phyloP scores from a whole-genome alignment of 2,888 invertebrate genomes.

The Stenolophus ochropezus region DNA sequence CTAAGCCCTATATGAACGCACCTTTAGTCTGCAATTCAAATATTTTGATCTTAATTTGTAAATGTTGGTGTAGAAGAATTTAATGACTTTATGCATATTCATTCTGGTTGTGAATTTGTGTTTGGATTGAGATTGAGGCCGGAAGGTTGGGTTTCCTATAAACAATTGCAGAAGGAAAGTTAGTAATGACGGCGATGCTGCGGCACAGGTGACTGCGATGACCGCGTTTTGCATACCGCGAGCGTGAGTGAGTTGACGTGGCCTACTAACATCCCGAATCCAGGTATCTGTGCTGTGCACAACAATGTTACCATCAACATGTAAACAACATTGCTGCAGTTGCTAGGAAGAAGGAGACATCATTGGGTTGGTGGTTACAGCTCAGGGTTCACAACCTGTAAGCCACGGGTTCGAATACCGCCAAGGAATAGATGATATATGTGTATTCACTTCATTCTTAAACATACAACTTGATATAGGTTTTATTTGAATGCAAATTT shows the following conservation, averaged over 20 bases:
- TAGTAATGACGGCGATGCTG: not conserved
- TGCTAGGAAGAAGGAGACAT: too few species aligned
- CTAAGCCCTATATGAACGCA: too few species aligned
- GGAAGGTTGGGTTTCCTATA: not conserved
- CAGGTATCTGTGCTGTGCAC: conserved; percentile 17
- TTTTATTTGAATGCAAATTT: too few species aligned
- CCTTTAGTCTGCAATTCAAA: not conserved
- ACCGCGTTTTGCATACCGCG: conserved; percentile 52
- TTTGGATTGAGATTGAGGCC: not conserved
- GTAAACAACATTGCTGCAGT: too few species aligned
- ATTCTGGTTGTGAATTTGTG: not conserved
- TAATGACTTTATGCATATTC: not conserved
- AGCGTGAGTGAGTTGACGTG: conserved; percentile 1
- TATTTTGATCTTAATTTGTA: not conserved
- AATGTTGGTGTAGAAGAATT: not conserved
- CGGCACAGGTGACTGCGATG: not conserved
- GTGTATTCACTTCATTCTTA: too few species aligned
- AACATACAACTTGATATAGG: too few species aligned
- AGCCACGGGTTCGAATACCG: too few species aligned
- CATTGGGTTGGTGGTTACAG: too few species aligned
- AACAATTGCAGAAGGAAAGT: conserved; percentile 24
- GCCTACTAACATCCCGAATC: conserved; percentile 15
- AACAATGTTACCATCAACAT: too few species aligned
- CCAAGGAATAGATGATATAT: too few species aligned
- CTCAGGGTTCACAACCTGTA: too few species aligned